Base-by-base conservation (phyloP, 2,888 invertebrate species). In the Lasioglossum vierecki region DNA sequence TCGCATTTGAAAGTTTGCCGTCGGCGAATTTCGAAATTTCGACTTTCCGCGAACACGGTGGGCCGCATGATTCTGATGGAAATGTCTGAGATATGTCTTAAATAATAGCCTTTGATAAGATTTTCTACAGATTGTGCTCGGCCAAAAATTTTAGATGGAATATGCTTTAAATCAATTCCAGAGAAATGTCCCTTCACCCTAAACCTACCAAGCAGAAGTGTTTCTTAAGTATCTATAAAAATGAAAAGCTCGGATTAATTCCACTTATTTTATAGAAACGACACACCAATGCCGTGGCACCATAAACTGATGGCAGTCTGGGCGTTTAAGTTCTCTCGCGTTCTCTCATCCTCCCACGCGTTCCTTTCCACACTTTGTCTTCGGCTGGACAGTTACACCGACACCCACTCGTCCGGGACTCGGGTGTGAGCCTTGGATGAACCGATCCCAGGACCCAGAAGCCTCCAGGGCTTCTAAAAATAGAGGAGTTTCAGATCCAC, bases 351-450 rank as follows among this genome's bases (percentile, higher is more conserved):
- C n/a, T 46, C n/a, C 26, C 41, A 53, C 60, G 18, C 41, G 57
- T 49, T 35, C 41, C 57, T 60, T 41, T 18, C 49, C 68, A 72
- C 73, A 79, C 82, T 87, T 83, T 80, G 83, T 88, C 87, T 82
- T 87, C 68, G 13, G 22, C 35, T 53, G 71, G 88, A 85, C 83
- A 83, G 81, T 83, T 87, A 88, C 87, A 86, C 71, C 86, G 88
- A 86, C 88, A 84, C 76, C 81, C 84, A 82, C 83, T 86, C 79
- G 80, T 87, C 41, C 30, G 22, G 39, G 46, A 53, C 26, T 1
- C 13, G 5, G 57, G 46, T 30, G 4, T 30, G 80, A 74, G n/a
- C 46, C 26, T 49, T 22, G 74, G 53, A n/a, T n/a, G 53, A 53
- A 53, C 53, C 46, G 74, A 80, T 39, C 57, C 60, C 49, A 77